Base-by-base conservation (phyloP, 2,888 invertebrate species). In the Listrodromus nycthemerus region DNA sequence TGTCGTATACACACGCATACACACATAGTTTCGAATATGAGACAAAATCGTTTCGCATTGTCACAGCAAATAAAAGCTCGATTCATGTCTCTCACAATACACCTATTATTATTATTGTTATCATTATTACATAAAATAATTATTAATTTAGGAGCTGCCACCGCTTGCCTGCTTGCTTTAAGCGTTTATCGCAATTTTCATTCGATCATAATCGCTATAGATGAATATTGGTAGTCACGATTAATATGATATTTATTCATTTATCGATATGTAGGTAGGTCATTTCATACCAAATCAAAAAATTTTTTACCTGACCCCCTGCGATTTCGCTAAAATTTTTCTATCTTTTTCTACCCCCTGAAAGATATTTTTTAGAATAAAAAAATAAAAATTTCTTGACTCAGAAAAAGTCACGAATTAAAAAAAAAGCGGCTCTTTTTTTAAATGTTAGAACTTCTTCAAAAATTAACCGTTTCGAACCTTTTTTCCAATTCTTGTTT, bases 141-240 rank as follows among this genome's bases (percentile, higher is more conserved):
- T 78, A 77, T 87, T 89, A 87, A 86, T 86, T 87, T 89, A 89
- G 87, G 87, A 90, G 90, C 89, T 89, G 88, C 88, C 88, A 90
- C 87, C 89, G 91, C 91, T 91, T 91, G 91, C 90, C 87, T 91
- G 91, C 91, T 90, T 91, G 90, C 90, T 91, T 90, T 87, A 79
- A 85, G 87, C 88, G 87, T 88, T 86, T 86, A 81, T 81, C 70
- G 71, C 78, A 79, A 84, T 78, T 81, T 81, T 81, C 21, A 84
- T 75, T 84, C 63, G 41, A 81, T 83, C 80, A 80, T 76, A 55
- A 41, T 77, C 65, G 69, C 77, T 61, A 83, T 63, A 73, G 45
- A 73, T 76, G 63, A 50, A 82, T 79, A 55, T 63, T 58, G 50
- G 76, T 80, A 67, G 71, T 79, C 75, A 83, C 74, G 55, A 75